phyloP scores from a whole-genome alignment of 2,113 vertebrate genomes.

The Aptenodytes patagonicus region DNA sequence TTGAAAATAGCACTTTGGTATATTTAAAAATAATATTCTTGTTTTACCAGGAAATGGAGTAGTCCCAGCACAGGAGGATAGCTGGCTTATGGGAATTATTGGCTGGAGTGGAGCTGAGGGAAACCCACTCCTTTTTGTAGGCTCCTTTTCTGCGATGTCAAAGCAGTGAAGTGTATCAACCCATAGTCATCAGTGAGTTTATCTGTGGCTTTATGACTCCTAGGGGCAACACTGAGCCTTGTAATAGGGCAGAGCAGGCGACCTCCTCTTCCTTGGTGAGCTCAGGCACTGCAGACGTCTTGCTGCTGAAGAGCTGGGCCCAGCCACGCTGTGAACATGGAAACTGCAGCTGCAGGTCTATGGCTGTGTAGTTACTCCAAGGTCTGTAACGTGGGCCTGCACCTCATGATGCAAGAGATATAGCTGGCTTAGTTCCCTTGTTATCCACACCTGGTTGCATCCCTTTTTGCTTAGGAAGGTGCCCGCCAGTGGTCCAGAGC shows the following conservation, averaged over 20 bases:
- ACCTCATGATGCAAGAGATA: not conserved
- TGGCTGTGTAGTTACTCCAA: not conserved
- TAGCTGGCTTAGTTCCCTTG: not conserved
- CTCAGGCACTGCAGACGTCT: rapidly evolving
- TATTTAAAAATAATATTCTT: not conserved
- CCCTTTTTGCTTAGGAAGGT: not conserved
- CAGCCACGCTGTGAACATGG: not conserved
- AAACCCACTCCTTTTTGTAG: not conserved
- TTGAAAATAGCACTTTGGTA: not conserved
- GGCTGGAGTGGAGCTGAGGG: not conserved
- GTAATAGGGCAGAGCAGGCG: not conserved
- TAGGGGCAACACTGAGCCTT: not conserved
- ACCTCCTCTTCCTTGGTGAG: not conserved
- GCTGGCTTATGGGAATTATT: not conserved
- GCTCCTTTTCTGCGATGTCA: not conserved
- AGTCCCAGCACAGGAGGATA: not conserved
- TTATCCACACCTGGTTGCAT: not conserved
- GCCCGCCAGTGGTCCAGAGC: not conserved
- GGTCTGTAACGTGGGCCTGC: not conserved
- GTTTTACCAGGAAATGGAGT: not conserved
- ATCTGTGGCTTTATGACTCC: not conserved
- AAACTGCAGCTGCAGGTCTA: not conserved
- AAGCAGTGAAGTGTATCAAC: not conserved
- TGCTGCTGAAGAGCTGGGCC: not conserved
- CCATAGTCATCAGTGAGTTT: not conserved